A percentile compares a stretch with the other conserved stretches of the same genome.
Evolutionary conservation across 2,113 vertebrate species (phyloP).

Genomic region (Tachuris rubrigastra): DNA sequence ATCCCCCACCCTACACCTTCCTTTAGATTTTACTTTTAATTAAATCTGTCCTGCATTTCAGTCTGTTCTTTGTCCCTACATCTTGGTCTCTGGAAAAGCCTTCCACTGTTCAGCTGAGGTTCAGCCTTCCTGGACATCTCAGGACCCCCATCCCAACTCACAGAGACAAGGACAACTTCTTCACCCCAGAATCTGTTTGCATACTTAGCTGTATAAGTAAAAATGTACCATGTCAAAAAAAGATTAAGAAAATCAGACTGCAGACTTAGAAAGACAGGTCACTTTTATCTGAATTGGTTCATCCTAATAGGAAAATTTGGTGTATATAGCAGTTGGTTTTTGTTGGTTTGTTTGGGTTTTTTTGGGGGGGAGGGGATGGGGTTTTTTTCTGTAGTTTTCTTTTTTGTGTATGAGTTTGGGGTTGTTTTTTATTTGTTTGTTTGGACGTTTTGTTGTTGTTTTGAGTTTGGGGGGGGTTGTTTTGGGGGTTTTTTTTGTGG

Average conservation of each 20-base stretch:
- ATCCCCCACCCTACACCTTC: rapidly evolving
- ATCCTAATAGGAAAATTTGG: not conserved
- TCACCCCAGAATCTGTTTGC: not conserved
- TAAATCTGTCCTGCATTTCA: not conserved
- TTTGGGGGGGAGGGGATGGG: too few species aligned
- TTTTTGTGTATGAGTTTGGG: not conserved
- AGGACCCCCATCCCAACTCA: not conserved
- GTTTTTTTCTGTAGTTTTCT: too few species aligned
- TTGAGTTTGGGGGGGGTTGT: not conserved
- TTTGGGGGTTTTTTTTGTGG: not conserved
- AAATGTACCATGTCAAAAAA: not conserved
- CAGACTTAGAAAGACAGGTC: not conserved
- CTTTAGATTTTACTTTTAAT: not conserved
- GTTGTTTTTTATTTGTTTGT: not conserved
- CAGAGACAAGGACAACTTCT: not conserved
- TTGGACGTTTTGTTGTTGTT: too few species aligned
- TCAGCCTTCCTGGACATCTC: not conserved
- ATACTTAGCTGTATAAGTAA: not conserved
- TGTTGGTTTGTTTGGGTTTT: not conserved
- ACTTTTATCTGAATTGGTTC: not conserved
- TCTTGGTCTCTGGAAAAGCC: not conserved
- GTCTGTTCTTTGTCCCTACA: not conserved
- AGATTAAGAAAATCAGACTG: not conserved
- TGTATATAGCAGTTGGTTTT: not conserved
- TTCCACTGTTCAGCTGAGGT: not conserved